These are phyloP conservation scores for Rynchops niger DNA, from an alignment of 2,113 vertebrate genomes.

Conservation along the genomic window DNA sequence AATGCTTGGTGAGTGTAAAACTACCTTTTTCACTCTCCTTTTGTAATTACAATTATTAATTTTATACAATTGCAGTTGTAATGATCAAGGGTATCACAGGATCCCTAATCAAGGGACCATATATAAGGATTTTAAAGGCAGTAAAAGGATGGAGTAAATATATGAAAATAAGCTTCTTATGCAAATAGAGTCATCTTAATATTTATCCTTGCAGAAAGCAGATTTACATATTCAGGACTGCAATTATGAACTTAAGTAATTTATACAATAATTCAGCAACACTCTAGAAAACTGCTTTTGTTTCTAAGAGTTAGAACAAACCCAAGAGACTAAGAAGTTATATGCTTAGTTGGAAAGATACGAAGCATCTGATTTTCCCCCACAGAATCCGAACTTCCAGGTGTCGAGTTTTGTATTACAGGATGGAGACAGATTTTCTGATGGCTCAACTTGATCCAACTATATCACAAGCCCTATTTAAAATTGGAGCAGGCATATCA, in stretches of 20 bases:
- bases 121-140: neutral
- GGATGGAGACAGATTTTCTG: neutral
- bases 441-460: neutral
- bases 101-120: neutral
- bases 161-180: neutral
- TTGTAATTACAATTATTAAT: neutral
- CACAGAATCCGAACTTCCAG: neutral
- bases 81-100: neutral
- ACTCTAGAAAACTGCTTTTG: neutral
- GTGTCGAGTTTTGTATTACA: neutral
- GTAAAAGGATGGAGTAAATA: neutral
- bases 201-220: neutral
- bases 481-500: neutral
- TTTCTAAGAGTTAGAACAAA: neutral
- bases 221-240: neutral
- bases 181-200: neutral
- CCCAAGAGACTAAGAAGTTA: neutral
- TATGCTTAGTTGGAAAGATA: neutral
- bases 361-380: neutral
- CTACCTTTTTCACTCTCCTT: neutral
- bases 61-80: neutral
- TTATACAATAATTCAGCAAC: neutral
- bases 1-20: neutral
- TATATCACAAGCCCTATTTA: neutral
- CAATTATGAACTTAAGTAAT: neutral